Evolutionary conservation across 2,797 vertebrate species (phyloP), one percentile per base, ranked within the genome.

Genomic region (Halcyon badia): DNA sequence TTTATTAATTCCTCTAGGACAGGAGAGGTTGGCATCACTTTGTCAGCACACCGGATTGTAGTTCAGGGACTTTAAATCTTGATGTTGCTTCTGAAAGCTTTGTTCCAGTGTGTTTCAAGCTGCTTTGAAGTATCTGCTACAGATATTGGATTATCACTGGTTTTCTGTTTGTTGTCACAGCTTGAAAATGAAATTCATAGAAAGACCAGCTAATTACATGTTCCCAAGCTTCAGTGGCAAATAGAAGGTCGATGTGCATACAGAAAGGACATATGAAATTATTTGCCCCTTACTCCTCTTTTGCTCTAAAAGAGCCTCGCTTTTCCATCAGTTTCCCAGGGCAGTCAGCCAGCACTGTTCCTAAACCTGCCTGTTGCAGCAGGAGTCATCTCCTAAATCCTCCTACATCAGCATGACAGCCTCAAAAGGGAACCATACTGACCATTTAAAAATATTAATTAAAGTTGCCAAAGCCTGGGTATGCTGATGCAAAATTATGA

Each of bases 401-500:
- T 83, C 46, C 6, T 16, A 44, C 28, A 51, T 52, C 73, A 94
- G 8, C 66, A 94, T 22, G 79, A 84, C 3, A 14, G 7, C 46
- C 73, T 87, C 54, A 33, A 83, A n/a, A 51, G 44, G 42, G 26
- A 95, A 62, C 51, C 18, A n/a, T 30, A 28, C 6, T 61, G 58
- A 90, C 48, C 41, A 92, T 92, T 94, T 95, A 41, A 94, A 97
- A 97, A 65, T 83, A 60, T 79, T 76, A 87, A 96, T 95, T 89
- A 68, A 83, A 90, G 26, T 79, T 93, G 71, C 71, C 88, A 91
- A 83, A 88, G 61, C 42, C 39, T 71, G 57, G 8, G 9, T 48
- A 58, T 21, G 88, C 39, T 95, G 85, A 85, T 65, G 28, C 9
- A 33, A 97, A 94, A 94, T 16, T 37, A 78, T 75, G 73, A 89